These are phyloP conservation scores for Vollenhovia emeryi DNA, from an alignment of 1,140 invertebrate genomes.

Conservation along the genomic window DNA sequence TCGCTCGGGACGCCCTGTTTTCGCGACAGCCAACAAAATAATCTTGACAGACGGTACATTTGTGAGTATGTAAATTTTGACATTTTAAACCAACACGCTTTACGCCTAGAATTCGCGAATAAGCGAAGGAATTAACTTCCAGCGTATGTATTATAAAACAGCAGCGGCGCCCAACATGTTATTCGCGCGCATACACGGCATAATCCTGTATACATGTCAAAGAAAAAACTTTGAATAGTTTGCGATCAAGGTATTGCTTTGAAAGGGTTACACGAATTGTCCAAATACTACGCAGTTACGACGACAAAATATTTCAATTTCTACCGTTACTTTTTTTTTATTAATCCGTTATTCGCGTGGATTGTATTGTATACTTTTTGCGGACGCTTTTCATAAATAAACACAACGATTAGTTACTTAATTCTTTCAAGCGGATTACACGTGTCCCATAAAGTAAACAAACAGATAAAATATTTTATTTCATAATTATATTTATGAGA, in stretches of 20 bases:
- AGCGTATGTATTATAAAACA: background rate
- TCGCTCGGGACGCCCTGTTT: background rate
- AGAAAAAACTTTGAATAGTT: background rate
- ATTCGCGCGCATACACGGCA: background rate
- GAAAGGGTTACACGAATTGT: background rate
- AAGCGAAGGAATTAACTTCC: background rate
- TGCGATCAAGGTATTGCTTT: background rate
- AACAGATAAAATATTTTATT: background rate
- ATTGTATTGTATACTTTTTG: background rate
- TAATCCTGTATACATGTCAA: background rate
- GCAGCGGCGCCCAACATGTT: background rate
- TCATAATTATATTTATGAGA: background rate
- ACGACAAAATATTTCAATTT: background rate
- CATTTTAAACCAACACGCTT: conserved; percentile 10
- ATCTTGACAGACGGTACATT: background rate
- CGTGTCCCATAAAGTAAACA: background rate
- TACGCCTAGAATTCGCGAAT: background rate
- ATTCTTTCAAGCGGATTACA: background rate
- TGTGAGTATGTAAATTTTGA: conserved; percentile 25
- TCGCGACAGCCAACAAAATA: background rate
- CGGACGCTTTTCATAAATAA: background rate
- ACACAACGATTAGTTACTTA: background rate
- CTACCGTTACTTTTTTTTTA: background rate
- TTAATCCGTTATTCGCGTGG: background rate
- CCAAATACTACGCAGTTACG: background rate